Percentiles rank a stretch among this genome's conserved stretches.
These are phyloP conservation scores for Ceyx melanurus DNA, from an alignment of 2,113 vertebrate species.

Conservation along the genomic window DNA sequence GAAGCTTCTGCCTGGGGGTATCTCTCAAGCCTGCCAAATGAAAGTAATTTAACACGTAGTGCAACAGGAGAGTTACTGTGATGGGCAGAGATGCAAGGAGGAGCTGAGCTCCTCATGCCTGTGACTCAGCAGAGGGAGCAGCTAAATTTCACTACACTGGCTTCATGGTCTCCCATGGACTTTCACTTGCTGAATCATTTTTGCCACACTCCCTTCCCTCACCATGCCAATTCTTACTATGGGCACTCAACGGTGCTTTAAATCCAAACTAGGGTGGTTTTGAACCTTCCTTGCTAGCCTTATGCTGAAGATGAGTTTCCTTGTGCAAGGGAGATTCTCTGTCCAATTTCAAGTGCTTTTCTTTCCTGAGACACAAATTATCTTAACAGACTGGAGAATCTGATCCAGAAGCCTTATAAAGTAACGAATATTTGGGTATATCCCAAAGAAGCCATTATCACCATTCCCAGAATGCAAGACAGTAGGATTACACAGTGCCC, in stretches of 20 bases:
- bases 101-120: background rate
- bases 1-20: fast-evolving
- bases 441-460: background rate
- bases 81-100: background rate
- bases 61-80: fast-evolving
- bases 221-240: background rate
- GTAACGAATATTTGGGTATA: slow-evolving; percentile 8
- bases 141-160: background rate
- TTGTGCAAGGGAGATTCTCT: background rate
- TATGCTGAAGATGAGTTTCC: background rate
- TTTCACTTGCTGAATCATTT: background rate
- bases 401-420: background rate
- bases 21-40: background rate
- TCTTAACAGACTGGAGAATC: background rate
- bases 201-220: background rate
- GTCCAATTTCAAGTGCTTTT: background rate
- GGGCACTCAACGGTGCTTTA: background rate
- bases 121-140: background rate
- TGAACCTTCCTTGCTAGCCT: background rate
- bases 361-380: background rate
- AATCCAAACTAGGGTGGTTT: background rate
- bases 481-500: background rate
- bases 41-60: background rate
- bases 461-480: background rate
- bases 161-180: background rate